phyloP scores from a whole-genome alignment of 2,113 vertebrate genomes.

The Zosterops pallidus region DNA sequence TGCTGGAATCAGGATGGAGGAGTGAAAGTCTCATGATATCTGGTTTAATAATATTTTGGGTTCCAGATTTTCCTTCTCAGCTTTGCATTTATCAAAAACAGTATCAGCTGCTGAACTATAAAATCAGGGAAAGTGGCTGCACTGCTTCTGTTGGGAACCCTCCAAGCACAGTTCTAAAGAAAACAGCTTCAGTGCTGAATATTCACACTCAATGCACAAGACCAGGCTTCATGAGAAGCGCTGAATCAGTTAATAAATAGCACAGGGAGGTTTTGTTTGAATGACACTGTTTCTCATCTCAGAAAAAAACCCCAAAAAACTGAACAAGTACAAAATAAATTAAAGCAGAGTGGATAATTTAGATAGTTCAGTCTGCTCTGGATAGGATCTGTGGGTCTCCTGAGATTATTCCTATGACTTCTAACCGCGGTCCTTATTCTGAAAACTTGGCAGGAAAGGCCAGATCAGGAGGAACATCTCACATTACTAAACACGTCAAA shows the following conservation, averaged over 20 bases:
- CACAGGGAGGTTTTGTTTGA: neutral
- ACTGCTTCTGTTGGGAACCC: neutral
- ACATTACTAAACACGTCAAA: neutral
- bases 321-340: neutral
- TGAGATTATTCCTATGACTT: neutral
- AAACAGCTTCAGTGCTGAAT: neutral
- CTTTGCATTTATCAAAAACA: neutral
- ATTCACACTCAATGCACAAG: neutral
- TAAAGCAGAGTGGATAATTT: neutral
- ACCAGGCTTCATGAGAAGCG: neutral
- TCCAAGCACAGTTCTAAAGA: neutral
- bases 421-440: neutral
- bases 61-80: neutral
- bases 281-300: neutral
- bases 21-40: neutral
- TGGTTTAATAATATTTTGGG: neutral
- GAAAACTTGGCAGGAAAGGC: neutral
- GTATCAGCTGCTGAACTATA: neutral
- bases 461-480: neutral
- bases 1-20: neutral
- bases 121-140: neutral
- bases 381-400: neutral
- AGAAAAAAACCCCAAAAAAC: neutral
- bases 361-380: neutral
- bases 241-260: neutral